These are phyloP conservation scores for Chiloscyllium punctatum DNA, from an alignment of 2,797 vertebrate species.

Conservation along the genomic window DNA sequence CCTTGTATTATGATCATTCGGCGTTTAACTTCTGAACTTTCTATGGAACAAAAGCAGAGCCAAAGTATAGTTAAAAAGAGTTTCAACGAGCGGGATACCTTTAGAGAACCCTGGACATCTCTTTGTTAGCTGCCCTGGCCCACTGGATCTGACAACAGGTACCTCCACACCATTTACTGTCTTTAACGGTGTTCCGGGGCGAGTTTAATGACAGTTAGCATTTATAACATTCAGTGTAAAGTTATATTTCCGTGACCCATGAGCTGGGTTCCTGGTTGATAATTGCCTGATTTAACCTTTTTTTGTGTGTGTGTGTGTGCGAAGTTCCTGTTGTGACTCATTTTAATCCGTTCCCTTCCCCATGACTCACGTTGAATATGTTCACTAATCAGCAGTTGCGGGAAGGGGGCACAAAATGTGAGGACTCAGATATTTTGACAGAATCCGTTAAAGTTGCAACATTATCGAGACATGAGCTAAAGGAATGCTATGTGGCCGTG, in stretches of 20 bases:
- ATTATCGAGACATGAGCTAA: background rate
- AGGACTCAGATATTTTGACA: no score
- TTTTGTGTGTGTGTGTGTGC: background rate
- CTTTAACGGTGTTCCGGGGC: no score
- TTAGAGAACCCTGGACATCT: constrained; percentile 74
- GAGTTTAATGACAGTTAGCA: background rate
- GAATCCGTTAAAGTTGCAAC: background rate
- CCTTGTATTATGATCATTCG: constrained; percentile 67
- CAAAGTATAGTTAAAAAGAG: constrained; percentile 56
- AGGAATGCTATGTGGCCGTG: background rate
- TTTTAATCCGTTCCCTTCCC: background rate
- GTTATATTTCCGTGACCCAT: background rate
- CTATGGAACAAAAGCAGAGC: constrained; percentile 71
- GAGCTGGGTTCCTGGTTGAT: background rate
- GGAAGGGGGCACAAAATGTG: background rate
- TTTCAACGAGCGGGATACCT: constrained; percentile 72
- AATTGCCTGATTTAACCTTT: no score
- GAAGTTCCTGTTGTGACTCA: background rate
- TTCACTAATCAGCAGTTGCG: no score
- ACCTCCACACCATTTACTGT: constrained; percentile 28
- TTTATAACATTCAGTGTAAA: no score
- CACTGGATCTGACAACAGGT: constrained; percentile 52
- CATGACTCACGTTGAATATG: no score
- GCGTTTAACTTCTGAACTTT: constrained; percentile 59
- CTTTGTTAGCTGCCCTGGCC: constrained; percentile 31